These are phyloP conservation scores for Champsocephalus gunnari DNA, from an alignment of 2,797 vertebrate genomes.

Conservation along the genomic window DNA sequence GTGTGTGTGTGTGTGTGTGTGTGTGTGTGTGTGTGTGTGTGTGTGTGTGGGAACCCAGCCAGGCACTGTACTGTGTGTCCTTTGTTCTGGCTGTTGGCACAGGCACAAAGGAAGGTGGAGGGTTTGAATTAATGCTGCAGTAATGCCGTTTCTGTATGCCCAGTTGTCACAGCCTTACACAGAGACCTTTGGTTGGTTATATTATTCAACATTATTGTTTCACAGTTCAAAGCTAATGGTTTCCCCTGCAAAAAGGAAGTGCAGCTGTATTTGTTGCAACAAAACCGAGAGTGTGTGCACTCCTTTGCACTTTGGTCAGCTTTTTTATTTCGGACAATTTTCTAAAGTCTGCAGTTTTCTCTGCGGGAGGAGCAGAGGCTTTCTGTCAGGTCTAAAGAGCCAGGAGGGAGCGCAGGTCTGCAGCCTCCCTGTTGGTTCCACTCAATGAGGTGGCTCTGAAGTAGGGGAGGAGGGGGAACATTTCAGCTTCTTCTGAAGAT, in stretches of 20 bases:
- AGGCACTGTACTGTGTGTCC: neutral
- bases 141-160: neutral
- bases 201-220: conserved; percentile 20
- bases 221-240: conserved; percentile 25
- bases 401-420: conserved; percentile 32
- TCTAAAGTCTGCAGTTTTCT: conserved; percentile 41
- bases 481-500: conserved; percentile 15
- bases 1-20: too few species aligned
- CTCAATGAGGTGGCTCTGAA: conserved; percentile 23
- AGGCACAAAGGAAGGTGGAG: conserved; percentile 1
- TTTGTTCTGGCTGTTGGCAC: conserved; percentile 18
- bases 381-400: conserved; percentile 44
- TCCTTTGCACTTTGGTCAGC: conserved; percentile 20
- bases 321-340: conserved; percentile 37
- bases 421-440: conserved; percentile 15
- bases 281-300: neutral
- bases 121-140: conserved; percentile 8
- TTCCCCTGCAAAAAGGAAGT: neutral
- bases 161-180: conserved; percentile 3
- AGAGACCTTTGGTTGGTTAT: conserved; percentile 11
- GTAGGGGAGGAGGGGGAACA: conserved; percentile 8
- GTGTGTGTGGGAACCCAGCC: neutral
- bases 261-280: neutral
- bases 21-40: neutral
- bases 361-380: conserved; percentile 18